Conservation (phyloP, 2,888 invertebrate genomes). For the Eupithecia pulchellata region DNA sequence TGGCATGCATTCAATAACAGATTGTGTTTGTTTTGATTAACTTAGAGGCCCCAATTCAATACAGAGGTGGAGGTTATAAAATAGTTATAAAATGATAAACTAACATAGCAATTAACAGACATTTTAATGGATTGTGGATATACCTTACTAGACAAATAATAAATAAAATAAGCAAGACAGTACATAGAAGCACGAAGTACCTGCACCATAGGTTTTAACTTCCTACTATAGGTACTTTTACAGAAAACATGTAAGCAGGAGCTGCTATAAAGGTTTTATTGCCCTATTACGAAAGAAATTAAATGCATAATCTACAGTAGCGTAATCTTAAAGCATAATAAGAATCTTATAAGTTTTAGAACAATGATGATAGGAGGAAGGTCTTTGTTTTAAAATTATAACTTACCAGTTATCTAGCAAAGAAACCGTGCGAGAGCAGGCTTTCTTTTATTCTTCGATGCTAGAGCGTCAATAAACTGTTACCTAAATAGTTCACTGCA, state of each 20-base stretch:
- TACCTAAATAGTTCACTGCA: slow-evolving; percentile 8
- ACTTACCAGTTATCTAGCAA: slow-evolving; percentile 3
- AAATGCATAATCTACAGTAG: not conserved
- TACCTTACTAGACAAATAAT: not conserved
- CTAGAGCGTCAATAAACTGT: not conserved
- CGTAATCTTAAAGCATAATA: not conserved
- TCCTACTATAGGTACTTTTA: not conserved
- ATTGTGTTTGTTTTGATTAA: not conserved
- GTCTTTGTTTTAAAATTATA: not conserved
- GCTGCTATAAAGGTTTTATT: not conserved
- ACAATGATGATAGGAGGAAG: not conserved
- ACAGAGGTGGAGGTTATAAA: no score
- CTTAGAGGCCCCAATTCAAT: not conserved
- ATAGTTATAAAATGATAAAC: not conserved
- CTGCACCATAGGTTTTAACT: not conserved
- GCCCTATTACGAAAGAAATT: not conserved
- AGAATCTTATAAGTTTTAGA: slow-evolving; percentile 1
- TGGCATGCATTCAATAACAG: not conserved
- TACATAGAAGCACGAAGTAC: not conserved
- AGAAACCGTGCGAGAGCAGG: not conserved
- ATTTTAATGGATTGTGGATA: not conserved
- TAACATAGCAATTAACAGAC: not conserved
- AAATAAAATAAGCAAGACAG: not conserved
- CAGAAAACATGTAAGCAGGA: not conserved
- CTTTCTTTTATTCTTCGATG: not conserved